These are phyloP conservation scores for Aptenodytes patagonicus DNA, from an alignment of 2,113 vertebrate genomes.

Conservation along the genomic window DNA sequence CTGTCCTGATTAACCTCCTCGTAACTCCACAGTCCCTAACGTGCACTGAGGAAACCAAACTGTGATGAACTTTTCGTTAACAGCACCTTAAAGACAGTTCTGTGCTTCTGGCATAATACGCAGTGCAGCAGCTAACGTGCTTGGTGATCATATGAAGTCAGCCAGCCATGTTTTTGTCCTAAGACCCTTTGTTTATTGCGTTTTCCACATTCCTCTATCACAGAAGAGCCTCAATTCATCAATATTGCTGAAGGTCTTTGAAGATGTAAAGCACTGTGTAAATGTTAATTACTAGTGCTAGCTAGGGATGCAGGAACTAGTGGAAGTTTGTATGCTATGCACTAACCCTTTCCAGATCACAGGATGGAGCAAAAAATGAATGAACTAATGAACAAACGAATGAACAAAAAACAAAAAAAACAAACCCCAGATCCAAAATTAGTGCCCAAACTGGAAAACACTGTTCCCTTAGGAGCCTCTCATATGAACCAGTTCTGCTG, in stretches of 20 bases:
- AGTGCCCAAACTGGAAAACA: neutral
- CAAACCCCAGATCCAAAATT: neutral
- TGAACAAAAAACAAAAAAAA: neutral
- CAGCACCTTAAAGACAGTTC: neutral
- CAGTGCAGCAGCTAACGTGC: neutral
- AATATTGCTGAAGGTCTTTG: neutral
- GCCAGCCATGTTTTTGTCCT: neutral
- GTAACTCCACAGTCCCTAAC: neutral
- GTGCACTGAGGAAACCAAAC: neutral
- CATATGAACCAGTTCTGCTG: neutral
- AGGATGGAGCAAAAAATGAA: neutral
- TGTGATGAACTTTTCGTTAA: neutral
- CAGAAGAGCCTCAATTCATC: neutral
- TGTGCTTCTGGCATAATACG: neutral
- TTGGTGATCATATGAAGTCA: neutral
- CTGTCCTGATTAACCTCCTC: neutral
- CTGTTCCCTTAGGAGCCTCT: neutral
- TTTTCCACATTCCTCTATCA: neutral
- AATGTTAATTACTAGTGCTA: neutral
- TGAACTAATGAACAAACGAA: neutral
- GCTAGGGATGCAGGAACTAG: neutral
- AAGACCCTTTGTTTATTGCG: neutral
- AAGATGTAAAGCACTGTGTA: neutral
- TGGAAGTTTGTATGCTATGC: neutral
- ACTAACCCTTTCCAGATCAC: neutral